Evolutionary conservation across 2,797 vertebrate species (phyloP).

Genomic region (Prionace glauca): DNA sequence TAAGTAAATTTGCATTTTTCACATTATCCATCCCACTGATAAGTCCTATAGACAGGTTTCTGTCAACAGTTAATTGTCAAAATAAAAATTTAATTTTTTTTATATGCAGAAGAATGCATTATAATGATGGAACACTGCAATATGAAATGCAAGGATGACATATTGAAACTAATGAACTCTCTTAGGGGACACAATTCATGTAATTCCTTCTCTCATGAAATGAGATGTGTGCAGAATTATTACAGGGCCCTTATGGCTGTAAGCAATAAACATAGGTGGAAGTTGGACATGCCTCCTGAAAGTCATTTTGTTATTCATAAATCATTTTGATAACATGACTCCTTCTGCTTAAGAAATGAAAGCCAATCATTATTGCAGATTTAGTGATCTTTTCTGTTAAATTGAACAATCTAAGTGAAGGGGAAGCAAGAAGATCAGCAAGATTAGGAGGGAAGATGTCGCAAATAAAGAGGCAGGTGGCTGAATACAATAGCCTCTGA

Average conservation of each 20-base stretch:
- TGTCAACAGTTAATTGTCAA: neutral
- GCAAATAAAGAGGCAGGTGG: neutral
- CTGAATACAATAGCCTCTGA: neutral
- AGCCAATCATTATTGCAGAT: neutral
- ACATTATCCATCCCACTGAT: neutral
- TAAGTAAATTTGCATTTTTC: neutral
- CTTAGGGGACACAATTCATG: conserved; percentile 14
- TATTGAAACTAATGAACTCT: conserved; percentile 26
- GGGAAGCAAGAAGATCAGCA: neutral
- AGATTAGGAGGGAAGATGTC: neutral
- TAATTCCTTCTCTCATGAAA: neutral
- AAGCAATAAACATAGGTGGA: neutral
- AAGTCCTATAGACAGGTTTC: neutral
- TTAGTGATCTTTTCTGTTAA: neutral
- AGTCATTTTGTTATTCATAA: conserved; percentile 11
- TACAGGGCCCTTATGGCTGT: neutral
- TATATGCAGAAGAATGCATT: neutral
- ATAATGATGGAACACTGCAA: neutral
- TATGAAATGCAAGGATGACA: neutral
- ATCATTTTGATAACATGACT: conserved; percentile 9
- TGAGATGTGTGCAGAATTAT: conserved; percentile 28
- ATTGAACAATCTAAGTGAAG: neutral
- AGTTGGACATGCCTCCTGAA: neutral
- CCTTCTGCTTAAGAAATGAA: neutral
- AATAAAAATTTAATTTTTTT: conserved; percentile 4